phyloP scores from a whole-genome alignment of 2,888 invertebrate genomes.

The Eristalis tenax region DNA sequence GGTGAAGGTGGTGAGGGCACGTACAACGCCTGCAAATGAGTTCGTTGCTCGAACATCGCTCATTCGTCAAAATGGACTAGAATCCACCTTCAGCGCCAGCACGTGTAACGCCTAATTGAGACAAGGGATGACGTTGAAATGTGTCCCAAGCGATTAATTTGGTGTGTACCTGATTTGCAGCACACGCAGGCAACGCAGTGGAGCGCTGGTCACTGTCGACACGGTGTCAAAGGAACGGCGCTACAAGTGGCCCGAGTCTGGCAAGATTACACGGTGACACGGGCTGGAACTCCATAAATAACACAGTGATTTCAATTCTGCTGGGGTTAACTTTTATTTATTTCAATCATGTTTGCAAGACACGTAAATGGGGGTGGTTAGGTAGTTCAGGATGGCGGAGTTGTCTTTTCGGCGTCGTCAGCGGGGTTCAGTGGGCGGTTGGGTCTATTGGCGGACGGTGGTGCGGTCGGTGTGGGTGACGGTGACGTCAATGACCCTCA shows the following conservation, averaged over 20 bases:
- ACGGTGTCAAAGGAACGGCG: slow-evolving; percentile 18
- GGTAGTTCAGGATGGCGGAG: not conserved
- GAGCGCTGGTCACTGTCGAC: too few species aligned
- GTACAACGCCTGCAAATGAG: not conserved
- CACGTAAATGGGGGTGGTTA: not conserved
- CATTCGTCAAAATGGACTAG: not conserved
- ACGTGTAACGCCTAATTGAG: slow-evolving; percentile 38
- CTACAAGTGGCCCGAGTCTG: slow-evolving; percentile 26
- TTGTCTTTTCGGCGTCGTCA: not conserved
- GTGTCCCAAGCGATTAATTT: slow-evolving; percentile 28
- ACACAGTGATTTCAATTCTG: slow-evolving; percentile 31
- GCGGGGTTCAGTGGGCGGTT: not conserved
- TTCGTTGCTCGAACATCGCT: not conserved
- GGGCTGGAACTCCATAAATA: slow-evolving; percentile 38
- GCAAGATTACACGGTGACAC: not conserved
- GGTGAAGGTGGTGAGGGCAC: not conserved
- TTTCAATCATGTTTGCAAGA: slow-evolving; percentile 57
- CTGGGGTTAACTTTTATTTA: slow-evolving; percentile 46
- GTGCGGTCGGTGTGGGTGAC: slow-evolving; percentile 83
- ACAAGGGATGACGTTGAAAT: slow-evolving; percentile 15
- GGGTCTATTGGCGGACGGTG: slow-evolving; percentile 52
- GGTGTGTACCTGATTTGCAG: not conserved
- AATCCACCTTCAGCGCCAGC: not conserved
- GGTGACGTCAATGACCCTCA: slow-evolving; percentile 83
- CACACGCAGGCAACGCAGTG: not conserved